These are phyloP conservation scores for Stenchaetothrips biformis DNA, from an alignment of 2,888 invertebrate genomes.

Conservation along the genomic window DNA sequence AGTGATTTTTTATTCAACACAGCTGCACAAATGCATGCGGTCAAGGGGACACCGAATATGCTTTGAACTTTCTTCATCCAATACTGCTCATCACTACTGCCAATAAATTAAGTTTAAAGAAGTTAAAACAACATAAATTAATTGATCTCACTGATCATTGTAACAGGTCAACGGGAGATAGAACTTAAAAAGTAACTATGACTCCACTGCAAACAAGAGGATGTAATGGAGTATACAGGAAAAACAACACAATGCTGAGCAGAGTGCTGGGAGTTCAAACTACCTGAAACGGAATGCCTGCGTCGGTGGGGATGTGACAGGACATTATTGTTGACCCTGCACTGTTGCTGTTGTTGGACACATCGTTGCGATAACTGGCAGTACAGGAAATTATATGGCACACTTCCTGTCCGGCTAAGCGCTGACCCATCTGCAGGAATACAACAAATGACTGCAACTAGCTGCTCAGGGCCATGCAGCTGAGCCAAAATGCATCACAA, in stretches of 20 bases:
- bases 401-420: conserved; percentile 15
- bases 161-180: too few species aligned
- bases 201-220: neutral
- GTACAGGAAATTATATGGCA: conserved; percentile 23
- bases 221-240: neutral
- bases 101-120: too few species aligned
- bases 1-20: too few species aligned
- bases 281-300: conserved; percentile 19
- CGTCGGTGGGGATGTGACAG: conserved; percentile 1
- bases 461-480: neutral
- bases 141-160: too few species aligned
- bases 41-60: too few species aligned
- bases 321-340: conserved; percentile 23
- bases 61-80: too few species aligned
- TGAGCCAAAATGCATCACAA: neutral
- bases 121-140: too few species aligned
- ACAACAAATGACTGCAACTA: conserved; percentile 9
- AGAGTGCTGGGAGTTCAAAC: neutral
- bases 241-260: neutral
- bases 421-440: conserved; percentile 24
- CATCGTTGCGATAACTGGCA: conserved; percentile 13
- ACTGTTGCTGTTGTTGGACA: conserved; percentile 18
- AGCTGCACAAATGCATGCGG: too few species aligned
- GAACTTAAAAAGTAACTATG: too few species aligned
- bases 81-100: too few species aligned